These are phyloP conservation scores for Mastacembelus armatus DNA, from an alignment of 2,797 vertebrate species.

Conservation along the genomic window DNA sequence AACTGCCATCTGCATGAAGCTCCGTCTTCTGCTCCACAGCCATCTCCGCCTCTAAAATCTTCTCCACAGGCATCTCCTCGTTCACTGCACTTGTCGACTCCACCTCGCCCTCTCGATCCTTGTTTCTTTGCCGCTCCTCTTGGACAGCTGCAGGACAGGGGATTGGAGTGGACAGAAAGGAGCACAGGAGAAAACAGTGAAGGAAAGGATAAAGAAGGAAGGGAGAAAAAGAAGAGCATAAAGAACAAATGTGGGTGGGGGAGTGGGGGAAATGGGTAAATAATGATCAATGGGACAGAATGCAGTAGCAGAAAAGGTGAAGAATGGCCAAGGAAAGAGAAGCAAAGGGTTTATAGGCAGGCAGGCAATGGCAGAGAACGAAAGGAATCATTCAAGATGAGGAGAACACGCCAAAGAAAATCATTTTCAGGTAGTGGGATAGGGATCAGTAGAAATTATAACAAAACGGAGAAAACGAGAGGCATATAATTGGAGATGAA, in stretches of 20 bases:
- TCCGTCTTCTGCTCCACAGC: conserved; percentile 95
- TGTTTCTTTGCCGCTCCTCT: conserved; percentile 93
- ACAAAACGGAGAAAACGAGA: neutral
- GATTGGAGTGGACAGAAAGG: conserved; percentile 11
- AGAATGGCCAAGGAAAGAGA: neutral
- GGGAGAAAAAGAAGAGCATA: conserved; percentile 22
- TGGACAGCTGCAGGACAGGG: conserved; percentile 86
- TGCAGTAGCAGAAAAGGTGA: neutral
- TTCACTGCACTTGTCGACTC: conserved; percentile 87
- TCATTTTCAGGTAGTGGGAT: neutral
- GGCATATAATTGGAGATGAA: neutral
- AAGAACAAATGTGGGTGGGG: conserved; percentile 3
- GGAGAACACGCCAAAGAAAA: neutral
- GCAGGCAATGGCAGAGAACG: conserved; percentile 5
- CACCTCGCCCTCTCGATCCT: conserved; percentile 88
- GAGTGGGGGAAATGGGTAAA: neutral
- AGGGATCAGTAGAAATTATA: neutral
- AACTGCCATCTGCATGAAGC: conserved; percentile 89
- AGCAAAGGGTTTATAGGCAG: conserved; percentile 6
- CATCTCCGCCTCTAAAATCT: conserved; percentile 93
- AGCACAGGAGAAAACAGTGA: conserved; percentile 45
- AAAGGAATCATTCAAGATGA: neutral
- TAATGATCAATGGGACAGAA: neutral
- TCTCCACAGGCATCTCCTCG: conserved; percentile 96
- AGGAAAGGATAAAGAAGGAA: conserved; percentile 29